Conservation (phyloP, 2,113 vertebrate genomes). For the Hippocampus barbouri region DNA sequence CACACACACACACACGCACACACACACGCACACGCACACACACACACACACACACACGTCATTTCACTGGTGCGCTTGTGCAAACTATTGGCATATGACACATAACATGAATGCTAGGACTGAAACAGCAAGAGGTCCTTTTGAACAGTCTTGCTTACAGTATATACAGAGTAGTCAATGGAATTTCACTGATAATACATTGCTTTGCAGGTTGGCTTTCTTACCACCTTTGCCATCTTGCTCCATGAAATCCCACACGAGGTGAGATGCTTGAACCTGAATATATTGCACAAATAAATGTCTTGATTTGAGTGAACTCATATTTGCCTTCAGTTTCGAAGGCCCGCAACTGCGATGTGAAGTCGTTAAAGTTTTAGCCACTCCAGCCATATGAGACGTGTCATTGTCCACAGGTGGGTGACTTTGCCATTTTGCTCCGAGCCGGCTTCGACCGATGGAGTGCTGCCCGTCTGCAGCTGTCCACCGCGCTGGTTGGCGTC, state of each 20-base stretch:
- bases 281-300: not conserved
- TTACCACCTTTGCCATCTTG: conserved; percentile 94
- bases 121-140: not conserved
- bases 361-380: not conserved
- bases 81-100: conserved; percentile 3
- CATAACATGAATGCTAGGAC: conserved; percentile 7
- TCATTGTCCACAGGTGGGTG: conserved; percentile 80
- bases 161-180: not conserved
- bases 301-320: not conserved
- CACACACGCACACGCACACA: conserved; percentile 8
- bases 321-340: not conserved
- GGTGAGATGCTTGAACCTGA: conserved; percentile 69
- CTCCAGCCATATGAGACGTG: conserved; percentile 4
- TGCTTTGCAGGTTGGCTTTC: conserved; percentile 82
- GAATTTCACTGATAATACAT: conserved; percentile 16
- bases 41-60: conserved; percentile 13
- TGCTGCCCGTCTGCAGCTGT: conserved; percentile 93
- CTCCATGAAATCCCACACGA: conserved; percentile 98
- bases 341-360: not conserved
- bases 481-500: conserved; percentile 87
- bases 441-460: conserved; percentile 97
- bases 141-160: not conserved
- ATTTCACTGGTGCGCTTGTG: conserved; percentile 41
- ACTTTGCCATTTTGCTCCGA: conserved; percentile 94
- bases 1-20: no score